phyloP scores from a whole-genome alignment of 2,888 invertebrate species.

The Plagiodera versicolora region DNA sequence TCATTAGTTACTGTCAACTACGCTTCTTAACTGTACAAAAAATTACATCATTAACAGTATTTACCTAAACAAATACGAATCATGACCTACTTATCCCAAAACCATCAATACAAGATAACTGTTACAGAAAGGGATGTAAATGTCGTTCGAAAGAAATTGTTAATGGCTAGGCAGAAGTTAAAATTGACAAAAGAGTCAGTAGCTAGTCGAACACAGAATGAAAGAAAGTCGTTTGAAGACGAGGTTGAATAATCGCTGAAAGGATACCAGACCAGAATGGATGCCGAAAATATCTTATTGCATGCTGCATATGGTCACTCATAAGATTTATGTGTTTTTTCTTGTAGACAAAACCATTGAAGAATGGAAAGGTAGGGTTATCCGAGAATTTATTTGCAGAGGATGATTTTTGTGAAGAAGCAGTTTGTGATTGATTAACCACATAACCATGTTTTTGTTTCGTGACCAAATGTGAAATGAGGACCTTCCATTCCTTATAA shows the following conservation, averaged over 20 bases:
- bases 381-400: neutral
- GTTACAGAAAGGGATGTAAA: slow-evolving; percentile 20
- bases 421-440: no score
- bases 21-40: slow-evolving; percentile 33
- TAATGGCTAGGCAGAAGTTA: slow-evolving; percentile 11
- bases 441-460: no score
- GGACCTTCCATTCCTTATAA: no score
- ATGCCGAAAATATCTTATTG: neutral
- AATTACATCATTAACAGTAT: slow-evolving; percentile 36
- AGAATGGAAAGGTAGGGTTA: neutral
- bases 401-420: no score
- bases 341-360: neutral
- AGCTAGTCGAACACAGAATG: slow-evolving; percentile 20
- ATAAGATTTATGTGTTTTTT: neutral
- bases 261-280: neutral
- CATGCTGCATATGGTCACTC: neutral
- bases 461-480: no score
- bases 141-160: slow-evolving; percentile 21
- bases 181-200: slow-evolving; percentile 11
- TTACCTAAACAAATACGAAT: slow-evolving; percentile 27
- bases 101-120: slow-evolving; percentile 14
- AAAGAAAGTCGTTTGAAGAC: slow-evolving; percentile 22
- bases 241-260: slow-evolving; percentile 18
- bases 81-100: slow-evolving; percentile 12
- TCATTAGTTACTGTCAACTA: slow-evolving; percentile 36